A percentile compares a stretch with the other conserved stretches of the same genome.
These are phyloP conservation scores for Neodiprion pinetum DNA, from an alignment of 1,140 invertebrate genomes.

Conservation along the genomic window DNA sequence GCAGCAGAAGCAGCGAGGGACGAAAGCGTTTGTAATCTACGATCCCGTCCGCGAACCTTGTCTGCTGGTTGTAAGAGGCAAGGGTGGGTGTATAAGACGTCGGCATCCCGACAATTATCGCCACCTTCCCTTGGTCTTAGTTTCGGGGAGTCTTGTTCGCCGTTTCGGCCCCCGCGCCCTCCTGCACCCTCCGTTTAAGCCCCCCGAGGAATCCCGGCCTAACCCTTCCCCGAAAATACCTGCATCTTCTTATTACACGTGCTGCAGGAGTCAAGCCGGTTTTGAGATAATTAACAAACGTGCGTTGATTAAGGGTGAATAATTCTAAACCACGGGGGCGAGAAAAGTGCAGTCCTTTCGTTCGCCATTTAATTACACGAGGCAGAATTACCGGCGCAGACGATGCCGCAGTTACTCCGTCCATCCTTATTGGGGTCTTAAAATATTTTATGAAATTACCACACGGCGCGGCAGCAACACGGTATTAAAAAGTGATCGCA, in stretches of 20 bases:
- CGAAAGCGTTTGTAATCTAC: not conserved
- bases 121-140: not conserved
- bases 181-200: not conserved
- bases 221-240: not conserved
- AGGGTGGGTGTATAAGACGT: not conserved
- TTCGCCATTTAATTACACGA: not conserved
- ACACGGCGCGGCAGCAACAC: not conserved
- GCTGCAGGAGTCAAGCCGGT: not conserved
- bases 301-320: no score
- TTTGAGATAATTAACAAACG: not conserved
- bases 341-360: not conserved
- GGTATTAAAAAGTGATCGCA: not conserved
- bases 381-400: not conserved
- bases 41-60: not conserved
- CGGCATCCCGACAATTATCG: conserved; percentile 3
- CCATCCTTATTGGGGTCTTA: not conserved
- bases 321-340: not conserved
- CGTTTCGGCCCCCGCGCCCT: not conserved
- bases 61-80: not conserved
- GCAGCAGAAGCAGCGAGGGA: not conserved
- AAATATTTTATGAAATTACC: conserved; percentile 6
- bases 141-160: not conserved
- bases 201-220: conserved; percentile 1
- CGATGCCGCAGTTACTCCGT: not conserved
- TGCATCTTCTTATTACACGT: not conserved